Base-by-base conservation (phyloP, 2,888 invertebrate species). In the Osedax frankpressi region DNA sequence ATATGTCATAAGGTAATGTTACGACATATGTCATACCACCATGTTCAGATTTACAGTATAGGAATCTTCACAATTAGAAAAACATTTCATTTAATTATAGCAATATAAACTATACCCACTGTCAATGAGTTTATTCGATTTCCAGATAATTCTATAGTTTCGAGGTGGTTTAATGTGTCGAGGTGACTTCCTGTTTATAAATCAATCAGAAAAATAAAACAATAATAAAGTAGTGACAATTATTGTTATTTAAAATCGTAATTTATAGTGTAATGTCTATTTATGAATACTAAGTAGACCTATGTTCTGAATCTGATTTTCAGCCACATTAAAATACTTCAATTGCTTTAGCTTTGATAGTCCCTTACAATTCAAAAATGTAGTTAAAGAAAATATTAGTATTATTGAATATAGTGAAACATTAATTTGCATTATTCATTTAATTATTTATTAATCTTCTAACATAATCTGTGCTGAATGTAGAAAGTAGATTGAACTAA, bases 101-200 rank as follows among this genome's bases (percentile, higher is more conserved):
- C 3, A 65, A 65, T 25, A 65, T 65, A 65, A 14, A 65, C 11
- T 65, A 25, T 25, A 25, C 73, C 72, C 79, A 83, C 84, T 79
- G 80, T 80, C 60, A 84, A 79, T 29, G 82, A 82, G 29, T 76
- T 80, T 19, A 84, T 78, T 69, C 77, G 79, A 75, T 84, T 84
- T 30, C 84, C 84, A 30, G 84, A 84, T 30, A 84, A 75, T 74
- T 83, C 82, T 59, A 84, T 75, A 14, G 79, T 81, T 75, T 81
- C 81, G 6, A 84, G 75, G 67, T 76, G 76, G 27, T 78, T 77
- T 71, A 81, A 80, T 62, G 76, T 73, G 75, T 80, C 79, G 70
- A 84, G 75, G 2, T 81, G 78, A 75, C 81, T 81, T 29, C 82
- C 83, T 82, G 76, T n/a, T n/a, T n/a, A n/a, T n/a, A n/a, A 44